Evolutionary conservation across 2,888 invertebrate genomes (phyloP).

Genomic region (Tenthredo distinguenda): DNA sequence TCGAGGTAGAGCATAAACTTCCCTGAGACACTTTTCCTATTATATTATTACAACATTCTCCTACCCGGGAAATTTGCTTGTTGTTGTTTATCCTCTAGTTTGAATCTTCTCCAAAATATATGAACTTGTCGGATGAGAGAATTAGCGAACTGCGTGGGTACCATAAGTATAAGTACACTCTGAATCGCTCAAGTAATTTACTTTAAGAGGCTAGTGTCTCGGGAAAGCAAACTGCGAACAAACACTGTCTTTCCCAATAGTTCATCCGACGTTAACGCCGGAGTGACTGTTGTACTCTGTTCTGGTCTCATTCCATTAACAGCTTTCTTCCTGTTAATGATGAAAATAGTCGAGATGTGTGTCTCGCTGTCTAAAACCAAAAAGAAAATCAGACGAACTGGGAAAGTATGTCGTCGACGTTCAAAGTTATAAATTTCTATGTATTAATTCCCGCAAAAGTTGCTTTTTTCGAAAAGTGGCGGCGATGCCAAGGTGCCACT

Average conservation of each 20-base stretch:
- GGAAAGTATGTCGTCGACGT: not conserved
- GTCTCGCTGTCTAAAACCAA: not conserved
- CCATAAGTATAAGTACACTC: conserved; percentile 20
- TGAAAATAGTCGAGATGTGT: not conserved
- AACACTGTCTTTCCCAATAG: conserved; percentile 30
- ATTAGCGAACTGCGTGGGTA: not conserved
- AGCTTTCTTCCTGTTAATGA: not conserved
- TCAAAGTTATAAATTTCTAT: not conserved
- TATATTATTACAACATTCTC: not conserved
- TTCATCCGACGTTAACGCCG: not conserved
- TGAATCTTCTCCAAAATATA: not conserved
- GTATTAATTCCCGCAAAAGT: not conserved
- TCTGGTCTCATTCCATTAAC: conserved; percentile 13
- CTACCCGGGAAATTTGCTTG: not conserved
- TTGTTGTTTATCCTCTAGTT: not conserved
- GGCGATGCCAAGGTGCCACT: not conserved
- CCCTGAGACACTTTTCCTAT: not conserved
- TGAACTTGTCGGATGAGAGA: not conserved
- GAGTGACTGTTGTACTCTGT: not conserved
- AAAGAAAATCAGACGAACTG: not conserved
- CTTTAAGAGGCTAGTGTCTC: conserved; percentile 9
- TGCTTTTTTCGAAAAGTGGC: not conserved
- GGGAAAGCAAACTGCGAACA: not conserved
- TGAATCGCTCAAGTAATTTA: not conserved
- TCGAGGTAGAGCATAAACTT: not conserved